Evolutionary conservation across 2,888 invertebrate species (phyloP), one percentile per base, ranked within the genome.

Genomic region (Notodonta ziczac): DNA sequence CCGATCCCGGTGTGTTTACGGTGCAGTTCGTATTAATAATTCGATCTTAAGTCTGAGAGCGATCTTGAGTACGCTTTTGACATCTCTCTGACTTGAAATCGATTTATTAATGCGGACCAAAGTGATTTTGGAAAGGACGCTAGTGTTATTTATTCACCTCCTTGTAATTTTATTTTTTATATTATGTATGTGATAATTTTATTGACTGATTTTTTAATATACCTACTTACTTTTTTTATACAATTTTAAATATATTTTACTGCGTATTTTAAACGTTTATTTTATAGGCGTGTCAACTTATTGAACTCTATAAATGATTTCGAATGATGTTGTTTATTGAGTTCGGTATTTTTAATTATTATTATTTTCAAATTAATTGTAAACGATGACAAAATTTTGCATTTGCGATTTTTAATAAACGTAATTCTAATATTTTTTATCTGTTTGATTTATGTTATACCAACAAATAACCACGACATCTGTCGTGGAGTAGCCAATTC

Each of bases 361-460:
- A 42, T 42, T 42, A 10, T 42, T 42, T 10, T 10, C 12, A 12
- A 10, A 46, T n/a, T 72, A 67, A 69, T 72, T 76, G 76, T 76
- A 77, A 77, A 77, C 73, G 53, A 70, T 7, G 24, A 77, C 70
- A 24, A 24, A 24, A 66, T 67, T 78, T 76, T 78, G 73, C 78
- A 78, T 76, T 77, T 76, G 69, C 77, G 71, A 67, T 78, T 78
- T 77, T 76, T 74, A 77, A 72, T 78, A 78, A 78, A 78, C 65
- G 57, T 74, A 74, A 69, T 69, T 61, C 64, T 46, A 46, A 46
- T n/a, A 46, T n/a, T 46, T 9, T 46, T 46, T 46, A n/a, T 46
- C 4, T 46, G n/a, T 46, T n/a, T 46, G n/a, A 42, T 10, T 42
- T 42, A n/a, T n/a, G n/a, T n/a, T n/a, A n/a, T n/a, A 2, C 24